Evolutionary conservation across 2,888 invertebrate species (phyloP).

Genomic region (Prionchulus punctatus): DNA sequence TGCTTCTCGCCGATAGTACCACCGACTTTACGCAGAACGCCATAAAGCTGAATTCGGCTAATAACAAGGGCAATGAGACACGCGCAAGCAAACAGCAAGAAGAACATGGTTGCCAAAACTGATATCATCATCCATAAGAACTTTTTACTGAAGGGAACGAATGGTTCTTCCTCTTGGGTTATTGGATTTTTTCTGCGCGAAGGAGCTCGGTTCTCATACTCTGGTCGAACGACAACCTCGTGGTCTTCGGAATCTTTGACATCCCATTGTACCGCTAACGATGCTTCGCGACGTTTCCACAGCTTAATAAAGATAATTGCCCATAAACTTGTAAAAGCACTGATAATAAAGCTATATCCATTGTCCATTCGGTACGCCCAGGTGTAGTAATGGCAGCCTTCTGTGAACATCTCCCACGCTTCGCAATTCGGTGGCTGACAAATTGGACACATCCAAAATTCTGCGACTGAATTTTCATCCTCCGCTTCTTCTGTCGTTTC

Average conservation of each 20-base stretch:
- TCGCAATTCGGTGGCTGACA: too few species aligned
- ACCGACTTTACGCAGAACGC: neutral
- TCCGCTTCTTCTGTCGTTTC: too few species aligned
- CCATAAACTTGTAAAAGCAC: neutral
- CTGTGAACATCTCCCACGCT: too few species aligned
- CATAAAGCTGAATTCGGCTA: neutral
- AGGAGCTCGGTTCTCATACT: conserved; percentile 35
- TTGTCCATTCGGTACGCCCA: neutral
- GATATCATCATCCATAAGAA: neutral
- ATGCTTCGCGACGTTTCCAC: conserved; percentile 80
- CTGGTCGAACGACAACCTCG: conserved; percentile 34
- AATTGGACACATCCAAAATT: too few species aligned
- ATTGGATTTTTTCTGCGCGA: conserved; percentile 71
- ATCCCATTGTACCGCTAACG: conserved; percentile 89
- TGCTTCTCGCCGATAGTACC: neutral
- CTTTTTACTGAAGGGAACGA: conserved; percentile 45
- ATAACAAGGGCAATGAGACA: conserved; percentile 1
- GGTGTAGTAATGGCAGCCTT: neutral
- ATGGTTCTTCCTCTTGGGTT: conserved; percentile 71
- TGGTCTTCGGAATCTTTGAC: conserved; percentile 59
- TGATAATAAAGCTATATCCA: neutral
- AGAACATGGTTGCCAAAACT: neutral
- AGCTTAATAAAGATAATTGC: conserved; percentile 44
- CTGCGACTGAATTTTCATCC: too few species aligned
- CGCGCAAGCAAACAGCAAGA: conserved; percentile 5